phyloP scores from a whole-genome alignment of 2,797 vertebrate species.

The Gambelia wislizenii region DNA sequence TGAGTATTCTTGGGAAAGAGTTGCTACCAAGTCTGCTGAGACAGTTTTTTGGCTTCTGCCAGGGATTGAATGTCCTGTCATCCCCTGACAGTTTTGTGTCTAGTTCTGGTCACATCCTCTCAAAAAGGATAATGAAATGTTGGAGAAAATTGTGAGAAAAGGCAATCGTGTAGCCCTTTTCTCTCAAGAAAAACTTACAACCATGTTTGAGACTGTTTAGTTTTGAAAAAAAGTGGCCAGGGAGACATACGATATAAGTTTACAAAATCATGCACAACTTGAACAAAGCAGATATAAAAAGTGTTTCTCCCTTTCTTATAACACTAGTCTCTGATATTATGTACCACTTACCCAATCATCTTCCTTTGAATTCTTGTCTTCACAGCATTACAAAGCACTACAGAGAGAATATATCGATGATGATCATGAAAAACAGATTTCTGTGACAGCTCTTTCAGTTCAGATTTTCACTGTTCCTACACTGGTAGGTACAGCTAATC shows the following conservation, averaged over 20 bases:
- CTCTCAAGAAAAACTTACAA: background rate
- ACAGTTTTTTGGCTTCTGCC: no score
- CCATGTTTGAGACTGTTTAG: background rate
- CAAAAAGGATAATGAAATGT: background rate
- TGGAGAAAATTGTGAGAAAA: background rate
- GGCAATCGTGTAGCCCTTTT: background rate
- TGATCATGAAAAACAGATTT: slow-evolving; percentile 95
- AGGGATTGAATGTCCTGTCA: no score
- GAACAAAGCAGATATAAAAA: background rate
- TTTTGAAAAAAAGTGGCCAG: background rate
- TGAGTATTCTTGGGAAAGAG: no score
- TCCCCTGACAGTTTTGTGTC: no score
- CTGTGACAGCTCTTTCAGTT: slow-evolving; percentile 94
- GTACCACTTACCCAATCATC: background rate
- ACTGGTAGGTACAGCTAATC: slow-evolving; percentile 82
- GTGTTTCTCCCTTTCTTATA: background rate
- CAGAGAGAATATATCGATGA: slow-evolving; percentile 96
- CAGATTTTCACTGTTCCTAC: slow-evolving; percentile 99
- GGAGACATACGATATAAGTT: background rate
- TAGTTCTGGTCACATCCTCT: background rate
- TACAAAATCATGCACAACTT: background rate
- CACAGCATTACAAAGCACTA: slow-evolving; percentile 91
- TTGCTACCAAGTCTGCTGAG: no score
- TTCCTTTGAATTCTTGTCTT: background rate
- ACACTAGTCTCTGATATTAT: background rate